Conservation (phyloP, 2,113 vertebrate genomes). For the Anoura caudifer region DNA sequence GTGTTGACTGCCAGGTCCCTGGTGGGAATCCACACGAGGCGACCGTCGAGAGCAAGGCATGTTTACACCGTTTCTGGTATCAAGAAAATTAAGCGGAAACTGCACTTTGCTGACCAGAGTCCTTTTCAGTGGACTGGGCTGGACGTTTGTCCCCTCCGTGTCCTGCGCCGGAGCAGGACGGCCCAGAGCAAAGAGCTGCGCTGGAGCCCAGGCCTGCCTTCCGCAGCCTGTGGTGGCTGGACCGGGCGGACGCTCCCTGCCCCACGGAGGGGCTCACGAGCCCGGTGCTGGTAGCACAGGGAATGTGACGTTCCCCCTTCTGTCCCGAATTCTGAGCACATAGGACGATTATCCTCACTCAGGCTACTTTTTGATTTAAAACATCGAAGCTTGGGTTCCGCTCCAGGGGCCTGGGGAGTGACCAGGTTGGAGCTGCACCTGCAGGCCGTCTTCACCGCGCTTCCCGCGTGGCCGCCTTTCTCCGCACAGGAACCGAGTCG, state of each 20-base stretch:
- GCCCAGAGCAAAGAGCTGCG: too few relatives aligned
- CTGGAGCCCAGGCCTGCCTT: too few relatives aligned
- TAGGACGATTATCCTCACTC: neutral
- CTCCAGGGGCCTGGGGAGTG: neutral
- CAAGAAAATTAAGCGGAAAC: neutral
- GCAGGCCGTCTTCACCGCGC: neutral
- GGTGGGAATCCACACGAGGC: neutral
- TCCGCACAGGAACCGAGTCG: neutral
- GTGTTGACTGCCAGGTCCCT: neutral
- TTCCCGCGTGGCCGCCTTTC: neutral
- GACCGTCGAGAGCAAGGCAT: too few relatives aligned
- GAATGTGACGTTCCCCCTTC: neutral
- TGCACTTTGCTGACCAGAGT: neutral
- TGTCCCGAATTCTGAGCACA: neutral
- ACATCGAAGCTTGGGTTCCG: rapidly evolving
- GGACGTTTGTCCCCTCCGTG: neutral
- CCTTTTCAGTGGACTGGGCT: neutral
- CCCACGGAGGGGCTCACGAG: too few relatives aligned
- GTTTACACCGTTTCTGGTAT: neutral
- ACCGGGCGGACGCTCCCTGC: too few relatives aligned
- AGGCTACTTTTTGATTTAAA: neutral
- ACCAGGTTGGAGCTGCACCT: neutral
- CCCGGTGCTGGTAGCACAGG: too few relatives aligned
- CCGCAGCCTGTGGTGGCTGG: too few relatives aligned
- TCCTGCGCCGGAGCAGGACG: too few relatives aligned